phyloP scores from a whole-genome alignment of 2,888 invertebrate species.

The Teleogryllus oceanicus region DNA sequence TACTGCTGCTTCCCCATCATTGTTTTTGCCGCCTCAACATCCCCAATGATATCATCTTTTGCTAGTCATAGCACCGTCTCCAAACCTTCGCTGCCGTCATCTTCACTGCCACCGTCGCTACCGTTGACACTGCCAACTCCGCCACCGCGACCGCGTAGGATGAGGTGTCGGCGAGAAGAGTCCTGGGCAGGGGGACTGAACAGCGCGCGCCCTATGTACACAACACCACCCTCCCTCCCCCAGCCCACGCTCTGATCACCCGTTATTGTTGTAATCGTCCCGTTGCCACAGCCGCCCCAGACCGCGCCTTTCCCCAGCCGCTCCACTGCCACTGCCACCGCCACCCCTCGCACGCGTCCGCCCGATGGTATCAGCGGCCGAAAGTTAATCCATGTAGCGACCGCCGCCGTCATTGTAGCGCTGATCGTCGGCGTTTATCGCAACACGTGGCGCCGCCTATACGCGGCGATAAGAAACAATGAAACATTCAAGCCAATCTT shows the following conservation, averaged over 20 bases:
- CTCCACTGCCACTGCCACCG: not conserved
- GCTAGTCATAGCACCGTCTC: too few species aligned
- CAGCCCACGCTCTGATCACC: not conserved
- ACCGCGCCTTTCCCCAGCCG: not conserved
- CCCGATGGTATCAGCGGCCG: slow-evolving; percentile 18
- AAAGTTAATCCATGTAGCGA: slow-evolving; percentile 18
- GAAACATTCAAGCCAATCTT: slow-evolving; percentile 22
- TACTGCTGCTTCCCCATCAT: too few species aligned
- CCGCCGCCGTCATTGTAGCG: slow-evolving; percentile 18
- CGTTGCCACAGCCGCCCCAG: not conserved
- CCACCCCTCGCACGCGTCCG: not conserved
- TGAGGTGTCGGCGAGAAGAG: not conserved
- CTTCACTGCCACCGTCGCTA: too few species aligned
- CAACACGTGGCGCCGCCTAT: slow-evolving; percentile 28
- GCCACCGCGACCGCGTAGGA: not conserved
- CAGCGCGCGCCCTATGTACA: slow-evolving; percentile 4
- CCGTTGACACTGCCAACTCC: not conserved
- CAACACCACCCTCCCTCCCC: not conserved
- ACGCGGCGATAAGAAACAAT: slow-evolving; percentile 30
- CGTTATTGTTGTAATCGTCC: slow-evolving; percentile 25
- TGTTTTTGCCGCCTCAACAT: too few species aligned
- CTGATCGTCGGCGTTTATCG: slow-evolving; percentile 25
- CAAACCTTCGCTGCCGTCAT: too few species aligned
- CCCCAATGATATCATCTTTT: too few species aligned
- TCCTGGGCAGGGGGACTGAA: not conserved